phyloP scores from a whole-genome alignment of 2,113 vertebrate species.

The Asarcornis scutulata region DNA sequence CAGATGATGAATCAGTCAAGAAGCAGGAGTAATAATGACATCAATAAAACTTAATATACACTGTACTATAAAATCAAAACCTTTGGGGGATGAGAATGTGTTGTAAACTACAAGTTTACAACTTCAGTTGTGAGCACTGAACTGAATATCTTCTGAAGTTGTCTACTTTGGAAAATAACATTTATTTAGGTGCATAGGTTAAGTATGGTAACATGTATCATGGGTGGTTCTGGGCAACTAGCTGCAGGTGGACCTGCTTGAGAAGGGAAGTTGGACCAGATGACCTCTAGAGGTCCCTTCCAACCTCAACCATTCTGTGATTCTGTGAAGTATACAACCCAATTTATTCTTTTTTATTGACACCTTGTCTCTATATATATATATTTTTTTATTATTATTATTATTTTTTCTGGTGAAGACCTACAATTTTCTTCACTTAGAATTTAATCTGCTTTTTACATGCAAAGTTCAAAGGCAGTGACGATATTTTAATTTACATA shows the following conservation, averaged over 20 bases:
- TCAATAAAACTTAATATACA: not conserved
- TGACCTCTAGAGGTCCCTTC: too few species aligned
- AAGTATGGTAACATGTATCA: not conserved
- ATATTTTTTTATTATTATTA: too few species aligned
- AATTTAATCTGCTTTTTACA: not conserved
- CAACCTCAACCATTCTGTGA: too few species aligned
- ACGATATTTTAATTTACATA: not conserved
- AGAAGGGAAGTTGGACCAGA: too few species aligned
- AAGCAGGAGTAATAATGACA: not conserved
- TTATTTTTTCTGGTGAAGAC: not conserved
- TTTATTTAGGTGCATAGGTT: not conserved
- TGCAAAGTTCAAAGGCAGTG: not conserved
- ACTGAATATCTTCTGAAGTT: not conserved
- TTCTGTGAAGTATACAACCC: not conserved
- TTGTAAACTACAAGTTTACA: not conserved
- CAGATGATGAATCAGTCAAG: not conserved
- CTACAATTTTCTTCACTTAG: not conserved
- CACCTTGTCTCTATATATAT: not conserved
- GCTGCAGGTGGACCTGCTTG: too few species aligned
- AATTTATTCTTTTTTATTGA: not conserved
- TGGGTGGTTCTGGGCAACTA: too few species aligned
- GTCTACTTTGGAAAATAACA: not conserved
- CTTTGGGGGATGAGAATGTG: not conserved
- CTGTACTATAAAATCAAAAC: not conserved
- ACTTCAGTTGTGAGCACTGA: not conserved